phyloP scores from a whole-genome alignment of 2,888 invertebrate species.

The Plutella xylostella region DNA sequence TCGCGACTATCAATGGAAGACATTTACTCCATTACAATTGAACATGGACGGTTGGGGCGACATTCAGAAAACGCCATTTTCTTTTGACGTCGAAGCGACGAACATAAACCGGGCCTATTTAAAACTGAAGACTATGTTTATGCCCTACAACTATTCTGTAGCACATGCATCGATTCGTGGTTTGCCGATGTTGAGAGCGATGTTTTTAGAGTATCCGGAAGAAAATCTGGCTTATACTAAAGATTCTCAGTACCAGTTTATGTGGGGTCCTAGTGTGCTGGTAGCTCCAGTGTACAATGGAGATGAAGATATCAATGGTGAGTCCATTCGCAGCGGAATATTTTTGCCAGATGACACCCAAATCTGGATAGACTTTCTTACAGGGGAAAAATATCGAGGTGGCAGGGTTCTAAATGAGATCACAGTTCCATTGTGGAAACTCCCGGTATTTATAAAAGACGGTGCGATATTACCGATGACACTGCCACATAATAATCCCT shows the following conservation, averaged over 20 bases:
- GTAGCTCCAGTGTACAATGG: constrained; percentile 50
- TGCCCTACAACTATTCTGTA: constrained; percentile 57
- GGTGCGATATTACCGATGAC: constrained; percentile 56
- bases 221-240: constrained; percentile 37
- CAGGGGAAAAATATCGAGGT: constrained; percentile 51
- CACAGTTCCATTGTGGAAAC: constrained; percentile 46
- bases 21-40: constrained; percentile 55
- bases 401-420: constrained; percentile 49
- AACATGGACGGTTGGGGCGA: constrained; percentile 63
- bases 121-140: constrained; percentile 51
- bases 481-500: constrained; percentile 48
- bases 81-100: constrained; percentile 41
- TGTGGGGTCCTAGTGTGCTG: constrained; percentile 58
- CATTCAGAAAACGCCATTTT: constrained; percentile 48
- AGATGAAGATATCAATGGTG: constrained; percentile 16
- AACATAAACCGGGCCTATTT: constrained; percentile 51
- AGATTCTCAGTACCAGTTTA: constrained; percentile 55
- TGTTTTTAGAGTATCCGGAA: constrained; percentile 52
- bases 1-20: constrained; percentile 59
- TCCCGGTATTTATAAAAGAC: constrained; percentile 51
- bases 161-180: constrained; percentile 40
- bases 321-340: constrained; percentile 38
- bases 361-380: constrained; percentile 53
- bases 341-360: constrained; percentile 43
- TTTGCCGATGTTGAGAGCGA: constrained; percentile 54